Percentiles rank a stretch among this genome's conserved stretches.
Evolutionary conservation across 2,797 vertebrate species (phyloP).

Genomic region (Podarcis siculus): DNA sequence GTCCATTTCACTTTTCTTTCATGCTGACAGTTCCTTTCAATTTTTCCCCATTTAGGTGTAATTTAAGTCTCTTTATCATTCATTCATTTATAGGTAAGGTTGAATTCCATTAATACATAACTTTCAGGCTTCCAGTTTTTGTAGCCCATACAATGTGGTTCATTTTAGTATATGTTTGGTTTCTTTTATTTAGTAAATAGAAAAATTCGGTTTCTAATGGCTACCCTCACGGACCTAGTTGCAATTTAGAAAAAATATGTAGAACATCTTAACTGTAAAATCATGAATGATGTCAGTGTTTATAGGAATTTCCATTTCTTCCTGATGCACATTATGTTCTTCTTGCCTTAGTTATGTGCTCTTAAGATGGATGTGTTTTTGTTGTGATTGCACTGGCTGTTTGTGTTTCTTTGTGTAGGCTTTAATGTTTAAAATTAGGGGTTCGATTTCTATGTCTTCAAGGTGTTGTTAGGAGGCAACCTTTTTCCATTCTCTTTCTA

Average conservation of each 20-base stretch:
- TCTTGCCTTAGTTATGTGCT: constrained; percentile 16
- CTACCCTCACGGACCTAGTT: constrained; percentile 23
- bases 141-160: constrained; percentile 58
- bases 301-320: constrained; percentile 29
- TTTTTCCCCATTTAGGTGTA: constrained; percentile 94
- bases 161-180: constrained; percentile 47
- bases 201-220: constrained; percentile 34
- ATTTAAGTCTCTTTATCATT: constrained; percentile 93
- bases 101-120: constrained; percentile 81
- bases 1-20: constrained; percentile 74
- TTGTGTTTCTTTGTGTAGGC: constrained; percentile 12
- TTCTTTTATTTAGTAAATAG: constrained; percentile 38
- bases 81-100: constrained; percentile 99
- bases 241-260: constrained; percentile 35
- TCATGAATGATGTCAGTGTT: not conserved
- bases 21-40: constrained; percentile 81
- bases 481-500: not conserved
- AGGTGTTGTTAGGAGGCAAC: not conserved
- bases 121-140: constrained; percentile 67
- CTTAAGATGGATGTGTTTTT: constrained; percentile 28
- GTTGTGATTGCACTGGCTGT: constrained; percentile 32
- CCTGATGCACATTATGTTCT: constrained; percentile 39
- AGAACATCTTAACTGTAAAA: constrained; percentile 32
- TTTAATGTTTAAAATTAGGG: not conserved
- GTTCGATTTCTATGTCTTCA: not conserved